Evolutionary conservation across 2,888 invertebrate genomes (phyloP).

Genomic region (Amphiduros pacificus): DNA sequence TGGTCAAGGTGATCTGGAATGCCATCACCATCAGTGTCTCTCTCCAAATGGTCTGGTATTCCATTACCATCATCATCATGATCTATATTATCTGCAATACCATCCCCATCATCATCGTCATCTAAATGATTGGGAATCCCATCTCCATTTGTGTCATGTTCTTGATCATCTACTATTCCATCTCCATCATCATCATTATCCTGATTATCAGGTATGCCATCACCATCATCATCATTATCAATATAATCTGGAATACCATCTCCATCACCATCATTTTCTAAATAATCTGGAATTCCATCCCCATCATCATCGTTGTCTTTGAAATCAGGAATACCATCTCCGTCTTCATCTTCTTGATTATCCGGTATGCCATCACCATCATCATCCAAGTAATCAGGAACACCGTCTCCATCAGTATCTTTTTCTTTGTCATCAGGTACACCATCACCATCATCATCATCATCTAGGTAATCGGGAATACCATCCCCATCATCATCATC

Average conservation of each 20-base stretch:
- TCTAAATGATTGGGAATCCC: constrained; percentile 29
- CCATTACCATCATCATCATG: constrained; percentile 28
- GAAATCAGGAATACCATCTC: constrained; percentile 33
- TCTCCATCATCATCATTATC: constrained; percentile 25
- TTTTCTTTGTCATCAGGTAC: constrained; percentile 42
- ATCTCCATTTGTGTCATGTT: constrained; percentile 29
- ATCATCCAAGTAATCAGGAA: constrained; percentile 37
- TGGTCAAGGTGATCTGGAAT: constrained; percentile 38
- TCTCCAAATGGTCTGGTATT: constrained; percentile 17
- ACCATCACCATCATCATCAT: constrained; percentile 22
- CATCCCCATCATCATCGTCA: constrained; percentile 31
- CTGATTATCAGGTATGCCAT: constrained; percentile 33
- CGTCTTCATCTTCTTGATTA: constrained; percentile 39
- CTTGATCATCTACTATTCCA: constrained; percentile 21
- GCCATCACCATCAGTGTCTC: constrained; percentile 35
- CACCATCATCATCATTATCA: constrained; percentile 34
- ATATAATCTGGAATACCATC: constrained; percentile 39
- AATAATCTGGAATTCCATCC: constrained; percentile 30
- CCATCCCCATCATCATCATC: constrained; percentile 41
- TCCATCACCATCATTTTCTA: constrained; percentile 35
- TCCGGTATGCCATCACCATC: constrained; percentile 39
- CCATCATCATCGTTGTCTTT: constrained; percentile 29
- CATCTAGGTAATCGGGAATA: constrained; percentile 39
- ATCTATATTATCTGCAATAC: constrained; percentile 42
- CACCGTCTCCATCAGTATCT: constrained; percentile 46